phyloP scores from a whole-genome alignment of 1,140 invertebrate genomes.

The Intoshia linei region DNA sequence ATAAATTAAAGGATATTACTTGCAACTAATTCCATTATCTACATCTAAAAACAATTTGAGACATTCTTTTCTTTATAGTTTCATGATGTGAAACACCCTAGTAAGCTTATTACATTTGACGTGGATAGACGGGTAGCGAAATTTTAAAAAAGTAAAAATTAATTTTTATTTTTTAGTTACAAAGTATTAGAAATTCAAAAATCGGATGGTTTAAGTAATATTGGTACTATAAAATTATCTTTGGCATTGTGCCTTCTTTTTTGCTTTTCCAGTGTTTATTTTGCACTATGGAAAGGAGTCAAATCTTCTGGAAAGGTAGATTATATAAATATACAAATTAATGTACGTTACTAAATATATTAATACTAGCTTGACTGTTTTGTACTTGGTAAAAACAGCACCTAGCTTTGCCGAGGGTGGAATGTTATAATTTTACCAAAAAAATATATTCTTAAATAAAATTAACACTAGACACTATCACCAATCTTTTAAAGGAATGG shows the following conservation, averaged over 20 bases:
- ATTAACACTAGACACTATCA: too few species aligned
- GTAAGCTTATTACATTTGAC: neutral
- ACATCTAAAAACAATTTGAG: neutral
- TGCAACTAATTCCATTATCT: neutral
- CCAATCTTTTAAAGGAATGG: neutral
- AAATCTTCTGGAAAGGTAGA: slow-evolving; percentile 26
- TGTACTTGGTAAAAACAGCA: too few species aligned
- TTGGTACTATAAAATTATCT: slow-evolving; percentile 21
- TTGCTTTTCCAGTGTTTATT: slow-evolving; percentile 22
- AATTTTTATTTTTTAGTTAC: slow-evolving; percentile 10
- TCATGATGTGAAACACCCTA: neutral
- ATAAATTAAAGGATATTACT: too few species aligned
- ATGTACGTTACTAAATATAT: too few species aligned
- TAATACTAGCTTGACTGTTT: too few species aligned
- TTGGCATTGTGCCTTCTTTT: slow-evolving; percentile 20
- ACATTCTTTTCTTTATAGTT: neutral
- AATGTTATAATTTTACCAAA: too few species aligned
- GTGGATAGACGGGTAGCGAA: neutral
- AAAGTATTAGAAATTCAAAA: slow-evolving; percentile 13
- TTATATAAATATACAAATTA: too few species aligned
- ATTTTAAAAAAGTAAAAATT: neutral
- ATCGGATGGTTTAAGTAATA: slow-evolving; percentile 16
- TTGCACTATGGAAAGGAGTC: slow-evolving; percentile 26
- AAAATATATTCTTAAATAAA: too few species aligned
- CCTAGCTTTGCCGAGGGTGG: too few species aligned